Evolutionary conservation across 2,113 vertebrate genomes (phyloP).

Genomic region (Callipepla squamata): DNA sequence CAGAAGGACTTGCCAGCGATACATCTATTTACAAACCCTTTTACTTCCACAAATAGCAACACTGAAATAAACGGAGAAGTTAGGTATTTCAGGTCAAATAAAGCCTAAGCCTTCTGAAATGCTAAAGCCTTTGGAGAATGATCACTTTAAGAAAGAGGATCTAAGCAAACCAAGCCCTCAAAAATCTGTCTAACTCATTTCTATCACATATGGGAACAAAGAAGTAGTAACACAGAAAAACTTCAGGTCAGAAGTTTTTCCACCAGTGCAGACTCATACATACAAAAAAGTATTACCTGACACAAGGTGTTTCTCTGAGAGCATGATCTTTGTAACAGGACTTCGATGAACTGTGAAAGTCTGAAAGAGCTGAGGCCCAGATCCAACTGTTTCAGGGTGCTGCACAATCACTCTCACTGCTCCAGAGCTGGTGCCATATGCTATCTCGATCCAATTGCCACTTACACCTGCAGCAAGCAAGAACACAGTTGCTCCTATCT

Average conservation of each 20-base stretch:
- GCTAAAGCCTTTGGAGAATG: not conserved
- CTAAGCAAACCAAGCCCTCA: not conserved
- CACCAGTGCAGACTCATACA: not conserved
- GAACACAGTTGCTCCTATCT: not conserved
- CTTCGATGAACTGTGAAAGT: conserved; percentile 97
- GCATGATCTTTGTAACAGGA: conserved; percentile 96
- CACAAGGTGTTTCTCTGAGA: conserved; percentile 96
- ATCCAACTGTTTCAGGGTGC: conserved; percentile 95
- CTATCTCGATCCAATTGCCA: conserved; percentile 98
- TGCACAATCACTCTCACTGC: conserved; percentile 96
- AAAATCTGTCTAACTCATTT: not conserved
- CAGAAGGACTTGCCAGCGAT: not conserved
- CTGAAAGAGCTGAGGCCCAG: conserved; percentile 96
- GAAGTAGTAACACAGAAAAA: not conserved
- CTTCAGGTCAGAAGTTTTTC: not conserved
- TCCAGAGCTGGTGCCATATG: conserved; percentile 95
- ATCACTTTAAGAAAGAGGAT: not conserved
- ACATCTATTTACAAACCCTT: not conserved
- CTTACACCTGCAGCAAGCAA: conserved; percentile 85
- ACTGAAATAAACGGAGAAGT: not conserved
- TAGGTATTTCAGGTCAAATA: not conserved
- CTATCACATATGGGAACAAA: not conserved
- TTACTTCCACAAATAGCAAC: not conserved
- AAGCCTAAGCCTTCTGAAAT: not conserved
- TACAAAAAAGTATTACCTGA: conserved; percentile 81